Percentiles rank a stretch among this genome's conserved stretches.
These are phyloP conservation scores for Zelleria hepariella DNA, from an alignment of 2,888 invertebrate genomes.

Conservation along the genomic window DNA sequence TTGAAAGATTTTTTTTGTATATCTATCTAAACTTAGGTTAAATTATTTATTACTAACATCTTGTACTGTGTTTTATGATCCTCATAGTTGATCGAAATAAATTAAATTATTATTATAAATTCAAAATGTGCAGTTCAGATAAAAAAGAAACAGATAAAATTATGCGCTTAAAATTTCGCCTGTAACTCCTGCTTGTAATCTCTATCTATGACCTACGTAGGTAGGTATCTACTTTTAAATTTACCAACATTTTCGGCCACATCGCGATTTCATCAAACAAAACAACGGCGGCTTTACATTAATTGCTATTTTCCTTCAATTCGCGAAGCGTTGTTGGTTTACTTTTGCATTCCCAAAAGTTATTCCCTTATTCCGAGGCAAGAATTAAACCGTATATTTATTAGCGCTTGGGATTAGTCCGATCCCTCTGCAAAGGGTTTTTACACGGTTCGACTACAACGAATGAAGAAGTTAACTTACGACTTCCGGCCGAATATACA, in stretches of 20 bases:
- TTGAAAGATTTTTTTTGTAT: no score
- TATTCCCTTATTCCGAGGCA: neutral
- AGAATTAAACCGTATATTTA: neutral
- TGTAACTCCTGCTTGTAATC: no score
- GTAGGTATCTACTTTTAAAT: no score
- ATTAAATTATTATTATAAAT: no score
- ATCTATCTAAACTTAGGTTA: no score
- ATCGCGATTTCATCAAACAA: neutral
- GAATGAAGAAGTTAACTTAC: neutral
- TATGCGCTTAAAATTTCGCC: no score
- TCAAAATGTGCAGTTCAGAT: no score
- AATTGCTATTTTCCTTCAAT: neutral
- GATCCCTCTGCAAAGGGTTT: neutral
- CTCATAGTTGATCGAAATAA: no score
- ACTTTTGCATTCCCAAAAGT: neutral
- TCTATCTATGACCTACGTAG: no score
- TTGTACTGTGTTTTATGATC: no score
- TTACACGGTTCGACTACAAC: neutral
- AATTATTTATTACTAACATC: no score
- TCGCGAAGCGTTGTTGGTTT: neutral
- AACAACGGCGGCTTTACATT: neutral
- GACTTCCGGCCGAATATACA: neutral
- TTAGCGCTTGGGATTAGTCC: neutral
- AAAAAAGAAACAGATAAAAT: no score
- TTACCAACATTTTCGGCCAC: neutral